Base-by-base conservation (phyloP, 2,113 vertebrate species). In the Ramphastos sulfuratus region DNA sequence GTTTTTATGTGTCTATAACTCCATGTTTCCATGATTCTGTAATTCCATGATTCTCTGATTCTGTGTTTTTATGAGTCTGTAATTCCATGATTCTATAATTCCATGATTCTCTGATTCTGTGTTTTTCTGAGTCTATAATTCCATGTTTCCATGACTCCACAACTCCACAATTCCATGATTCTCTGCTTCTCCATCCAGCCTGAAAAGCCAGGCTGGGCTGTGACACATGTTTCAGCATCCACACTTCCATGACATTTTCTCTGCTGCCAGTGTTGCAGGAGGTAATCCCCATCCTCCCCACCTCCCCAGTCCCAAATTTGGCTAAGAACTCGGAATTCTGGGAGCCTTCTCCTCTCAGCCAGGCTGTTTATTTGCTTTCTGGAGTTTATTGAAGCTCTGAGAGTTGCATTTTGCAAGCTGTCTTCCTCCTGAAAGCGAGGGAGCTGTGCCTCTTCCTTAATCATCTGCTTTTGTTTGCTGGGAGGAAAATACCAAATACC, bases 401-500 rank as follows among this genome's bases (percentile, higher is more conserved):
- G 91, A 88, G 93, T 24, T 83, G 89, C 82, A 35, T 93, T 94
- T 93, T 92, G 75, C 94, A 94, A 95, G 92, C 95, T 93, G 92
- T 19, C 91, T 94, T 59, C 86, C 91, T 93, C 92, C 95, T 79
- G 88, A 25, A 80, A 94, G 92, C 82, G 75, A 85, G 88, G 82
- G 69, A 94, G 92, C 94, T 93, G 90, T 67, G 82, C 72, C 94
- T 92, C 95, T 92, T 83, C 93, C 93, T 94, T 94, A 70, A 94
- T 93, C 94, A 95, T 92, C 91, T 86, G 94, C 95, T 94, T 95
- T 93, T 94, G 94, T 95, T 95, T 95, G 93, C 91, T 93, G 1
- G 4, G 24, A 93, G 94, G 94, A 90, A 96, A 96, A 94, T 90
- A 93, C 94, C 93, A 88, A 88, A 66, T 81, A 92, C 55, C 94